Evolutionary conservation across 2,113 vertebrate species (phyloP).

Genomic region (Callocephalon fimbriatum): DNA sequence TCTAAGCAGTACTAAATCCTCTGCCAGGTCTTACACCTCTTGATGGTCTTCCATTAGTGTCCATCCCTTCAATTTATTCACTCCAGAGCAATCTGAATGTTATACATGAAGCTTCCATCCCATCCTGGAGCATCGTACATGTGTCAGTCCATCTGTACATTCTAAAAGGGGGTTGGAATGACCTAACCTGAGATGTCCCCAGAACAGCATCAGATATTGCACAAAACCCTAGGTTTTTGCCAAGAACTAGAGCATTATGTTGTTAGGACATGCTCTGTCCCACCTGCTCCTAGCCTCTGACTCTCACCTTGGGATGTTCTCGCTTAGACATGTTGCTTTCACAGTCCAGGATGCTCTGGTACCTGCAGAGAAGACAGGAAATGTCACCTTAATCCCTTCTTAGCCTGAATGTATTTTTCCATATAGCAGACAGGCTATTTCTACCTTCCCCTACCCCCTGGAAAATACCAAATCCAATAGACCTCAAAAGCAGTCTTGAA

Average conservation of each 20-base stretch:
- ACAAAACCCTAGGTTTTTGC: background rate
- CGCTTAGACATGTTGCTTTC: constrained; percentile 38
- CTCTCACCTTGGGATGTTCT: constrained; percentile 73
- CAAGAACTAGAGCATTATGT: background rate
- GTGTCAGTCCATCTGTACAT: background rate
- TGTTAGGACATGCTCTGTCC: background rate
- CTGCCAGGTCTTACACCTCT: background rate
- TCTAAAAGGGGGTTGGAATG: background rate
- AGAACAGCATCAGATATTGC: background rate
- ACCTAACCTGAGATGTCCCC: background rate
- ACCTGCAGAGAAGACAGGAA: constrained; percentile 70
- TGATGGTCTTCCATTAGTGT: background rate
- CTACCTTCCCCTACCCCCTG: background rate
- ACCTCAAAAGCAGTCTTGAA: background rate
- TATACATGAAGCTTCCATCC: background rate
- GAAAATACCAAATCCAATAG: background rate
- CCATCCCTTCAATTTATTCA: background rate
- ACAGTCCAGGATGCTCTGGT: constrained; percentile 77
- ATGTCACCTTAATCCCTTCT: background rate
- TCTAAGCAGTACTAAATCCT: background rate
- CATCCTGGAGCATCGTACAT: background rate
- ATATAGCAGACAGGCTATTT: background rate
- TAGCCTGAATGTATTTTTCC: background rate
- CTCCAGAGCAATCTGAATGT: background rate
- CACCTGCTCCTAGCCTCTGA: background rate